phyloP scores from a whole-genome alignment of 2,888 invertebrate species.

The Luffia ferchaultella region DNA sequence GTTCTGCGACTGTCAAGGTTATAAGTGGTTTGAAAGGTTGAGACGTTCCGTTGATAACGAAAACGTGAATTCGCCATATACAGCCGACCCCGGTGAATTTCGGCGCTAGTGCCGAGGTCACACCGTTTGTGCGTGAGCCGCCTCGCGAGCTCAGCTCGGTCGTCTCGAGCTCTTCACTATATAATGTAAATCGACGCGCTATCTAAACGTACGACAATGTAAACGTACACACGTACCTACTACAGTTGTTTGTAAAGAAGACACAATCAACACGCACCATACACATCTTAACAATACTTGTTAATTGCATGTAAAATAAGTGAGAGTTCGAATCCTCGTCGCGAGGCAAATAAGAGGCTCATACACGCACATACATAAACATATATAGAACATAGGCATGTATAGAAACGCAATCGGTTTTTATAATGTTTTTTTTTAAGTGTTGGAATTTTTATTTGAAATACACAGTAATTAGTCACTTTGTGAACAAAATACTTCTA shows the following conservation, averaged over 20 bases:
- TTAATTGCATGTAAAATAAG: conserved; percentile 32
- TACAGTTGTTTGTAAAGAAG: conserved; percentile 53
- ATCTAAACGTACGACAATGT: conserved; percentile 46
- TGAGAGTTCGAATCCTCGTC: conserved; percentile 1
- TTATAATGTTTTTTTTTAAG: no score
- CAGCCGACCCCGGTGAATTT: no score
- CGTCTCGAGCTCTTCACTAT: conserved; percentile 34
- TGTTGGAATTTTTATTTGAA: no score
- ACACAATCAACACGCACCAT: conserved; percentile 56
- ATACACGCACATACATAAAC: neutral
- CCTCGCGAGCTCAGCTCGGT: neutral
- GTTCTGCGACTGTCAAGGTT: no score
- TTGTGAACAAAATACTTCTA: no score
- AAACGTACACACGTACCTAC: conserved; percentile 40
- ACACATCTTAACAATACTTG: conserved; percentile 33
- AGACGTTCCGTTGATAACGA: no score
- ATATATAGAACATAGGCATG: no score
- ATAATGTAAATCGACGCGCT: conserved; percentile 56
- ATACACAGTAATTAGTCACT: no score
- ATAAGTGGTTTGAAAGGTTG: no score
- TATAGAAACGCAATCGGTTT: no score
- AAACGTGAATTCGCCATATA: no score
- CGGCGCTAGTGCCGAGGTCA: no score
- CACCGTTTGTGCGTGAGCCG: neutral
- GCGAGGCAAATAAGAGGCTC: neutral